Conservation (phyloP, 2,888 invertebrate genomes). For the Drosophila greeni region DNA sequence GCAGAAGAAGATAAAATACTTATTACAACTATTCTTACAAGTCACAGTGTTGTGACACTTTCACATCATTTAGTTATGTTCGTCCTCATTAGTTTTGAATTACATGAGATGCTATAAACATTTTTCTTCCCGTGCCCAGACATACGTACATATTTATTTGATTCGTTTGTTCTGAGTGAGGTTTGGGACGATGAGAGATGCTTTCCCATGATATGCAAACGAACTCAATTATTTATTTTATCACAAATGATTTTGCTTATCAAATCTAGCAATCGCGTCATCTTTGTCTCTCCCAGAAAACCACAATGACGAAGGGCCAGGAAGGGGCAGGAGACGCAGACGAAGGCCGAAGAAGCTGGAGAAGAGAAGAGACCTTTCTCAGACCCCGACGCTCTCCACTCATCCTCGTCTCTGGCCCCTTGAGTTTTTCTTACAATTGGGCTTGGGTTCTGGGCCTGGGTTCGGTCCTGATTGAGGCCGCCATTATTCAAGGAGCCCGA, state of each 20-base stretch:
- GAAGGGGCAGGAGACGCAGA: slow-evolving; percentile 19
- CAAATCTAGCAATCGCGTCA: slow-evolving; percentile 71
- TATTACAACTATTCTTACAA: not conserved
- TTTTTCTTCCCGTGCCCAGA: not conserved
- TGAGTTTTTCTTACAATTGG: slow-evolving; percentile 74
- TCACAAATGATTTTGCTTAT: slow-evolving; percentile 74
- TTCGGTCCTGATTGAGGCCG: slow-evolving; percentile 61
- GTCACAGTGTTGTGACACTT: not conserved
- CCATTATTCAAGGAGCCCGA: slow-evolving; percentile 70
- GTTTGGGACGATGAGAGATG: slow-evolving; percentile 48
- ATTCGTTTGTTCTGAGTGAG: slow-evolving; percentile 23
- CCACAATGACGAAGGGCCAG: slow-evolving; percentile 32
- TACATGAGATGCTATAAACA: not conserved
- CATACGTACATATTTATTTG: slow-evolving; percentile 1
- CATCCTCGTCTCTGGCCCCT: slow-evolving; percentile 44
- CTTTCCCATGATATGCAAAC: slow-evolving; percentile 77
- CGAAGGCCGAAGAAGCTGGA: slow-evolving; percentile 12
- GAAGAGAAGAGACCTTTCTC: slow-evolving; percentile 51
- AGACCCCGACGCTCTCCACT: slow-evolving; percentile 54
- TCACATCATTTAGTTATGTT: not conserved
- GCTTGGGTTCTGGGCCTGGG: slow-evolving; percentile 45
- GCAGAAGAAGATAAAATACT: not conserved
- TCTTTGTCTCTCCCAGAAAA: slow-evolving; percentile 49
- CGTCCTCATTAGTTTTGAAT: not conserved
- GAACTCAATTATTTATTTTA: slow-evolving; percentile 78